Evolutionary conservation across 2,113 vertebrate species (phyloP).

Genomic region (Gallinago paraguaiae): DNA sequence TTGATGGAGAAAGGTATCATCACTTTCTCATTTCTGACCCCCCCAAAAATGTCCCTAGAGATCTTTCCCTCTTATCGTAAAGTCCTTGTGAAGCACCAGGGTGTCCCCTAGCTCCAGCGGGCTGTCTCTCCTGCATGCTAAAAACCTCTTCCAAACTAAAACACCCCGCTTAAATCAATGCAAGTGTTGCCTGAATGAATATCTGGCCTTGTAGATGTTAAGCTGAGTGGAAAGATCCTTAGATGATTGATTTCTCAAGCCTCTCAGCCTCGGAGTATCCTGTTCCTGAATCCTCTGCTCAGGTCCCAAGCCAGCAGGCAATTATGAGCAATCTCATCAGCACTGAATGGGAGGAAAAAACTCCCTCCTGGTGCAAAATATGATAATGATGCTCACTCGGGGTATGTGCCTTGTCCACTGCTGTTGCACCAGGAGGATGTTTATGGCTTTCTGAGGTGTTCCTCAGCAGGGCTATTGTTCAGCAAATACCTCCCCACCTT

Average conservation of each 20-base stretch:
- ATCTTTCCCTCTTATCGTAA: background rate
- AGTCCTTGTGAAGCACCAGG: background rate
- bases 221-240: constrained; percentile 14
- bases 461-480: background rate
- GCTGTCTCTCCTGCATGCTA: background rate
- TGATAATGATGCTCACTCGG: background rate
- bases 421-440: background rate
- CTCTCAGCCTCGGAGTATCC: constrained; percentile 3
- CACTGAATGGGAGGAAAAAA: constrained; percentile 9
- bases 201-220: background rate
- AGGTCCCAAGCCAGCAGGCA: background rate
- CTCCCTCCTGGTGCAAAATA: background rate
- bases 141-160: background rate
- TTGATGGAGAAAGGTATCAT: background rate
- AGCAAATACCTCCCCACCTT: background rate
- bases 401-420: background rate
- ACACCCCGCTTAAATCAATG: background rate
- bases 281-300: constrained; percentile 17
- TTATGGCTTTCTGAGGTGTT: background rate
- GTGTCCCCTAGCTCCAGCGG: background rate
- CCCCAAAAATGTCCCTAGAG: background rate
- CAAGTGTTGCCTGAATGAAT: background rate
- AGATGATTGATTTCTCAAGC: constrained; percentile 29
- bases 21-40: background rate
- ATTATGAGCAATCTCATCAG: constrained; percentile 53